A percentile compares a stretch with the other conserved stretches of the same genome.
Evolutionary conservation across 1,140 invertebrate species (phyloP).

Genomic region (Chrysomallon squamiferum): DNA sequence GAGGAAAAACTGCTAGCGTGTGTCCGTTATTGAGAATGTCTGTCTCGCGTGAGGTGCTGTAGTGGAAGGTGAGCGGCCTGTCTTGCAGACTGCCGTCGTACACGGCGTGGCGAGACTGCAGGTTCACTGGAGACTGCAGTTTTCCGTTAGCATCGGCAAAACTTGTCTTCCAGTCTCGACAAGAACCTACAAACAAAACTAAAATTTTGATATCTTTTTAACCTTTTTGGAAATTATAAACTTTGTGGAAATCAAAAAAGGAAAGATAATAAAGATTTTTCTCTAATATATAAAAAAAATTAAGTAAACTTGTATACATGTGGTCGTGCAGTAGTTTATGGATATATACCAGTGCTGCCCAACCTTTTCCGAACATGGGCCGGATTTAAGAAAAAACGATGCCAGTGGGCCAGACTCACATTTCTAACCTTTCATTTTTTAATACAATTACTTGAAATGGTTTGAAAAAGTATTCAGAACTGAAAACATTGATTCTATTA

Average conservation of each 20-base stretch:
- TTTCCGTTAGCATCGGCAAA: conserved; percentile 59
- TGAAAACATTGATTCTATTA: no score
- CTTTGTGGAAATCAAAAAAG: no score
- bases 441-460: no score
- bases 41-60: conserved; percentile 48
- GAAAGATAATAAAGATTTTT: neutral
- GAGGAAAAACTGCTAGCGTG: conserved; percentile 41
- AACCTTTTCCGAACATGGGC: no score
- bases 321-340: neutral
- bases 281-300: neutral
- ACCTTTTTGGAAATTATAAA: neutral
- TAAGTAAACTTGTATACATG: neutral
- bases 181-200: conserved; percentile 40
- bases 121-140: conserved; percentile 63
- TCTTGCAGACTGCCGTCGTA: conserved; percentile 43
- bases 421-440: no score
- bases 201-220: neutral
- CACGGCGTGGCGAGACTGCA: conserved; percentile 49
- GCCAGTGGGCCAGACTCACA: no score
- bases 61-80: conserved; percentile 46
- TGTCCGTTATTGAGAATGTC: conserved; percentile 51
- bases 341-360: neutral
- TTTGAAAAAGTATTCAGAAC: no score
- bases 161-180: conserved; percentile 54
- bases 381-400: no score